Conservation (phyloP, 2,113 vertebrate genomes). For the Illadopsis cleaveri region DNA sequence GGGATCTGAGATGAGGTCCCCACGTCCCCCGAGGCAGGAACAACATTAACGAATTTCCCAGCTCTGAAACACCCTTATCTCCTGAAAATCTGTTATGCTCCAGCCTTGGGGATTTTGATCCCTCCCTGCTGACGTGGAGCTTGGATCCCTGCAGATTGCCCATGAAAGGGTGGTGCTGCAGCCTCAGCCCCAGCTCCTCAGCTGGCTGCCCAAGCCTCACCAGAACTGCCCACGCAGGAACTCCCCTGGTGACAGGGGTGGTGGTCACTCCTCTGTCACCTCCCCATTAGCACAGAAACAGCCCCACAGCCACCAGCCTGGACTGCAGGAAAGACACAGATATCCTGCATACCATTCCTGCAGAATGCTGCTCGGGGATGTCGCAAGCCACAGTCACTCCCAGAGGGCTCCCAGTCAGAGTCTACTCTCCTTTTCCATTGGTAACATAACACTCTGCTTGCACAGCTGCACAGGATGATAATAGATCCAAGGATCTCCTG, state of each 20-base stretch:
- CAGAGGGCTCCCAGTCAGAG: not conserved
- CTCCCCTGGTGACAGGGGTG: not conserved
- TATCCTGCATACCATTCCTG: not conserved
- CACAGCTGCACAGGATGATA: rapidly evolving
- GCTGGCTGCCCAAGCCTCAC: not conserved
- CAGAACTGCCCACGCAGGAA: not conserved
- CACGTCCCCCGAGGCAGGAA: rapidly evolving
- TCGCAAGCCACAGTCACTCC: not conserved
- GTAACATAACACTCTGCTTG: not conserved
- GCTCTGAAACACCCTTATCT: not conserved
- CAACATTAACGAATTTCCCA: not conserved
- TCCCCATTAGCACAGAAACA: not conserved
- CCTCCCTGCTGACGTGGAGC: not conserved
- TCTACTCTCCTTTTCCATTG: not conserved
- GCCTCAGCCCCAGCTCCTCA: not conserved
- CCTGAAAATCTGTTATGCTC: not conserved
- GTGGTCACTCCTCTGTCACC: not conserved
- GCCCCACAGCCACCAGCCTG: rapidly evolving
- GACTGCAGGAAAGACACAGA: not conserved
- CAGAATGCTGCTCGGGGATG: rapidly evolving
- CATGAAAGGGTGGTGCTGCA: not conserved
- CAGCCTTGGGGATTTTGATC: not conserved
- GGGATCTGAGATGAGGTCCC: not conserved
- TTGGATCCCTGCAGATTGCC: not conserved
- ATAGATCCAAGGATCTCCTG: not conserved